A percentile compares a stretch with the other conserved stretches of the same genome.
Conservation (phyloP, 2,797 vertebrate genomes). For the Alectoris magna region DNA sequence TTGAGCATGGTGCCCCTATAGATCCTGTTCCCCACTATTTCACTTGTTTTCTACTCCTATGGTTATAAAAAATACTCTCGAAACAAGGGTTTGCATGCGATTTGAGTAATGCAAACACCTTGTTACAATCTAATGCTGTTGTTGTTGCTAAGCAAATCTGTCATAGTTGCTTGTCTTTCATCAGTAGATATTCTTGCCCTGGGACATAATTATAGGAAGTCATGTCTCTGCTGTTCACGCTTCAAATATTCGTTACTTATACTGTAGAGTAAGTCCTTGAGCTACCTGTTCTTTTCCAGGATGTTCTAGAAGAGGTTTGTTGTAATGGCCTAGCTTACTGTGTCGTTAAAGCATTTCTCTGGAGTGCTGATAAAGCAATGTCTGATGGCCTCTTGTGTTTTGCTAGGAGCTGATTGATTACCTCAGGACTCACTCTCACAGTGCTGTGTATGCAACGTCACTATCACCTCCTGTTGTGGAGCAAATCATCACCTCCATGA, state of each 20-base stretch:
- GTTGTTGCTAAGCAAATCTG: neutral
- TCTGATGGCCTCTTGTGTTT: constrained; percentile 53
- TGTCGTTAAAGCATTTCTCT: neutral
- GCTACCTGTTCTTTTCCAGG: neutral
- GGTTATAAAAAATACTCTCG: neutral
- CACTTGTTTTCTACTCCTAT: neutral
- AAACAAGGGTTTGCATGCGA: neutral
- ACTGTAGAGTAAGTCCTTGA: neutral
- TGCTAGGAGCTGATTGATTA: constrained; percentile 93
- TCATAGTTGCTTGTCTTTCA: neutral
- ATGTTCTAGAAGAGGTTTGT: neutral
- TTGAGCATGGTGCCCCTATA: neutral
- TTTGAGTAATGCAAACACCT: neutral
- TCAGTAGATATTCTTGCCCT: neutral
- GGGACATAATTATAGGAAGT: neutral
- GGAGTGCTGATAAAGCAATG: neutral
- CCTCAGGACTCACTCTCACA: constrained; percentile 92
- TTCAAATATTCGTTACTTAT: neutral
- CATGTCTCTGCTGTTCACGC: neutral
- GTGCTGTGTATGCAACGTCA: constrained; percentile 91
- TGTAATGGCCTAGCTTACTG: neutral
- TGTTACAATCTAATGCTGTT: neutral
- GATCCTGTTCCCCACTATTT: neutral
- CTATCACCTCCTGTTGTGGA: constrained; percentile 91
- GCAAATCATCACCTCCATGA: constrained; percentile 94